phyloP scores from a whole-genome alignment of 2,113 vertebrate species.

The Sterrhoptilus dennistouni region DNA sequence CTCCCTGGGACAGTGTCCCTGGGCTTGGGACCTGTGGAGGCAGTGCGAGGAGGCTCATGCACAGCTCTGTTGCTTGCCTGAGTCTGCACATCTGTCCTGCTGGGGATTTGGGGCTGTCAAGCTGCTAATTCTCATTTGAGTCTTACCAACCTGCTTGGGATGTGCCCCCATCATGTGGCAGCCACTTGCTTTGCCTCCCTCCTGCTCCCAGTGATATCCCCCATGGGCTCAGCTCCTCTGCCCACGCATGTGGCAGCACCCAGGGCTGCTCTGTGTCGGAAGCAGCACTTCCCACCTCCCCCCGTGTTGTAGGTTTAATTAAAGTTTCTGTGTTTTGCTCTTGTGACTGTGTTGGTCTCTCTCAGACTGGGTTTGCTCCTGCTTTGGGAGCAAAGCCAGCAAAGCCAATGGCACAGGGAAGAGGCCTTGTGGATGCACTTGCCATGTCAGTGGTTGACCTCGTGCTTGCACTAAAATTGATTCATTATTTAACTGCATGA shows the following conservation, averaged over 20 bases:
- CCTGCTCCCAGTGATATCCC: rapidly evolving
- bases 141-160: background rate
- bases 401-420: rapidly evolving
- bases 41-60: background rate
- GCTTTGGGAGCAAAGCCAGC: background rate
- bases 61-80: background rate
- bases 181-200: background rate
- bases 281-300: background rate
- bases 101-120: background rate
- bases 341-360: background rate
- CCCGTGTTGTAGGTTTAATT: background rate
- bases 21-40: background rate
- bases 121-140: background rate
- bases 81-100: background rate
- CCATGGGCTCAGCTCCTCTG: background rate
- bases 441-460: background rate
- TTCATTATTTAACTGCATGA: background rate
- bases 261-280: rapidly evolving
- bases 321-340: constrained; percentile 46
- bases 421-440: background rate
- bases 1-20: background rate
- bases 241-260: rapidly evolving
- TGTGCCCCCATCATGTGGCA: rapidly evolving
- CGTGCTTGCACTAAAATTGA: background rate
- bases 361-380: background rate